Evolutionary conservation across 2,113 vertebrate species (phyloP).

Genomic region (Dicrurus megarhynchus): DNA sequence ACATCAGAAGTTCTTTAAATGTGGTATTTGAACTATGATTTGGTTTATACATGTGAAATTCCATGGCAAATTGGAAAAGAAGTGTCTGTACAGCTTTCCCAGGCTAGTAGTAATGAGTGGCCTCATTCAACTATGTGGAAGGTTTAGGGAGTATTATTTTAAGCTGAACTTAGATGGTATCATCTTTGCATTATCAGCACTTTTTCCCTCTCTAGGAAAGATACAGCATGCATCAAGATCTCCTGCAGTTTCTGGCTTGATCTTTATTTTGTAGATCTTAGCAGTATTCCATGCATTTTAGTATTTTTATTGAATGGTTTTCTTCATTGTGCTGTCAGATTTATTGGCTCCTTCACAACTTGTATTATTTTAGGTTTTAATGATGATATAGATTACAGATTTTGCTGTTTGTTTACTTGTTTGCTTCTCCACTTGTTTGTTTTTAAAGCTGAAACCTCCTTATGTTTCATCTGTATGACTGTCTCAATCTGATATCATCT

Average conservation of each 20-base stretch:
- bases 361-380: not conserved
- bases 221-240: not conserved
- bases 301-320: not conserved
- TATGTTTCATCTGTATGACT: not conserved
- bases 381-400: not conserved
- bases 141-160: not conserved
- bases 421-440: not conserved
- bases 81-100: not conserved
- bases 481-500: not conserved
- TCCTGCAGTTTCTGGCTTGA: not conserved
- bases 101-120: not conserved
- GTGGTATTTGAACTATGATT: not conserved
- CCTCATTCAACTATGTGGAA: not conserved
- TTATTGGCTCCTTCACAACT: not conserved
- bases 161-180: not conserved
- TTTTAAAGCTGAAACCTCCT: not conserved
- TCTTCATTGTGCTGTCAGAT: not conserved
- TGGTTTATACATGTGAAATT: not conserved
- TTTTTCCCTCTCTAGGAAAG: not conserved
- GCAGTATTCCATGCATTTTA: not conserved
- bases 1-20: not conserved
- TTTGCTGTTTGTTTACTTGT: not conserved
- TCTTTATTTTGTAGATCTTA: not conserved
- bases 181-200: not conserved
- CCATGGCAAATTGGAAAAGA: not conserved